A percentile compares a stretch with the other conserved stretches of the same genome.
Conservation (phyloP, 2,113 vertebrate genomes). For the Chamaea fasciata region DNA sequence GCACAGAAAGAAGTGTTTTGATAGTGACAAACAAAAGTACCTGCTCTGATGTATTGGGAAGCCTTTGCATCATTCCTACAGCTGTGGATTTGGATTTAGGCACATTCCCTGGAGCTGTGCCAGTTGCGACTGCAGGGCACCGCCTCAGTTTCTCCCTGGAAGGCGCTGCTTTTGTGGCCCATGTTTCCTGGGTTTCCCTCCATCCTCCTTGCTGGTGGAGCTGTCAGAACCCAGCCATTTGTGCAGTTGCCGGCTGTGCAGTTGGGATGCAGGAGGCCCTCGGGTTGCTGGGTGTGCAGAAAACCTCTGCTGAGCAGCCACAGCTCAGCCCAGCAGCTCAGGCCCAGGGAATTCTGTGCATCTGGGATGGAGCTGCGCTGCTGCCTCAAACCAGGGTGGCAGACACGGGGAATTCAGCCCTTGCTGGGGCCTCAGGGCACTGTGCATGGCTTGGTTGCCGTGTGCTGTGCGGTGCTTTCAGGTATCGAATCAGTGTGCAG, state of each 20-base stretch:
- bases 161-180: neutral
- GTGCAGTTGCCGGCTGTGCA: neutral
- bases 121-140: neutral
- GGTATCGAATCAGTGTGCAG: neutral
- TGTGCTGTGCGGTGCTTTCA: neutral
- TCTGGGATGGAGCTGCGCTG: neutral
- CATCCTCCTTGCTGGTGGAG: neutral
- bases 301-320: neutral
- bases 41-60: neutral
- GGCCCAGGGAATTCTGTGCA: neutral
- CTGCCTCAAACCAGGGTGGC: neutral
- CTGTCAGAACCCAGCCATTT: neutral
- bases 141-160: neutral
- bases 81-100: neutral
- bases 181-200: neutral
- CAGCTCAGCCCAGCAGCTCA: neutral
- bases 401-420: neutral
- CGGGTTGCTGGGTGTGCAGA: neutral
- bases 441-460: rapidly evolving
- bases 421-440: neutral
- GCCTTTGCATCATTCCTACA: neutral
- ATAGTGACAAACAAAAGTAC: neutral
- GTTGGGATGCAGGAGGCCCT: neutral
- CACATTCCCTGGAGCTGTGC: neutral
- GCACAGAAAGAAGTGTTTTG: neutral